Base-by-base conservation (phyloP, 2,797 vertebrate genomes). In the Sebastolobus alascanus region DNA sequence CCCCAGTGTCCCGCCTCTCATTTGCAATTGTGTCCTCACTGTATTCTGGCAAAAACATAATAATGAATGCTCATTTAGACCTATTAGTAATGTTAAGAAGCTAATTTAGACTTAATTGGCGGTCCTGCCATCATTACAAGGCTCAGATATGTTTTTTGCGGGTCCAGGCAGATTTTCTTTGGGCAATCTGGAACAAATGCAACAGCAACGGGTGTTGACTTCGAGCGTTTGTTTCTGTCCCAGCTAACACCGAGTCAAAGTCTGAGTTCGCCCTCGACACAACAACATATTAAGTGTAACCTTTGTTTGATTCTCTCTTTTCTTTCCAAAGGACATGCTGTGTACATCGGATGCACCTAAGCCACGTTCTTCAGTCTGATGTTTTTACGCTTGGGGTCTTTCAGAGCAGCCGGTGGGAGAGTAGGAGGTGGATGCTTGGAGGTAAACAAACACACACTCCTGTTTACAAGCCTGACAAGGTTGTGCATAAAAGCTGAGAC, bases 331-430 rank as follows among this genome's bases (percentile, higher is more conserved):
- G 31, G 35, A 83, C 76, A 79, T 66, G 0, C 60, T 22, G 37
- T 12, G 20, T 46, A 64, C 46, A 67, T 31, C 46, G 1, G 10
- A 76, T 70, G 54, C 65, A 73, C 77, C 33, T 66, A 27, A 66
- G 68, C 29, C 31, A 18, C 46, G 43, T 69, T 72, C 80, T 40
- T 64, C 74, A 75, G 69, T 84, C 74, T 77, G 64, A 68, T 83
- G 83, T 79, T 84, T 85, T 75, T 59, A 83, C 25, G 40, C 77
- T 83, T 55, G 65, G 74, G 27, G 67, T 68, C 80, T 73, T 68
- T 81, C 68, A 66, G n/a, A 77, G 65, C 58, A 58, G 25, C 25
- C 60, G 4, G 58, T 38, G 59, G 46, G 31, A 76, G 52, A 72
- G 69, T 37, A 66, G 58, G 31, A 69, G 38, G 27, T 5, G 11